phyloP scores from a whole-genome alignment of 2,113 vertebrate species.

The Cavia porcellus region DNA sequence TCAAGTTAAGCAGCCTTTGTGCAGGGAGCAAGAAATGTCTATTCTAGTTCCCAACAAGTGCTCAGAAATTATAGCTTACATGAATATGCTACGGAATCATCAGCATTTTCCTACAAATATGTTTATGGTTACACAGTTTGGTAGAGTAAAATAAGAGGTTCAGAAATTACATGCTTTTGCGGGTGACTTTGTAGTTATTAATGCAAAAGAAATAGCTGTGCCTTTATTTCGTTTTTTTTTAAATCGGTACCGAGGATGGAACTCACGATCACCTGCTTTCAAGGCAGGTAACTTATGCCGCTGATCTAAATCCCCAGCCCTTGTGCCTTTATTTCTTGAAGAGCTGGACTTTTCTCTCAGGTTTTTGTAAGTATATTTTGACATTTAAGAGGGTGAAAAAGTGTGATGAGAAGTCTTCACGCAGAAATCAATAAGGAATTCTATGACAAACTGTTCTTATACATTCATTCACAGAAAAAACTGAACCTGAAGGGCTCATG shows the following conservation, averaged over 20 bases:
- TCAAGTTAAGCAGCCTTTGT: slow-evolving; percentile 1
- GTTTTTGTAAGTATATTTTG: slow-evolving; percentile 44
- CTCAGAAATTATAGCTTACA: not conserved
- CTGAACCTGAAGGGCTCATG: not conserved
- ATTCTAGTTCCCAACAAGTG: not conserved
- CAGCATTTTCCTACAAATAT: not conserved
- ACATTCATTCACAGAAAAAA: not conserved
- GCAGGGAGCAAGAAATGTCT: not conserved
- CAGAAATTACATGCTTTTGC: slow-evolving; percentile 4
- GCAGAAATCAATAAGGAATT: not conserved
- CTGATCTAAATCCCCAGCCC: too few species aligned
- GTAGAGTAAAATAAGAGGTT: not conserved
- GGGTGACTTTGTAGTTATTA: not conserved
- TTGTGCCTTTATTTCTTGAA: not conserved
- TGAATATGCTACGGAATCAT: not conserved
- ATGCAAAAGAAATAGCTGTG: slow-evolving; percentile 35
- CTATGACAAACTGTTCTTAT: not conserved
- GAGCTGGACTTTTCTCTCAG: slow-evolving; percentile 26
- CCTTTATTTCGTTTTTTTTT: not conserved
- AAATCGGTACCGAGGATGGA: too few species aligned
- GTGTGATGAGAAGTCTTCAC: slow-evolving; percentile 16
- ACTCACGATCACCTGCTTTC: too few species aligned
- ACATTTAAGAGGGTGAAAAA: slow-evolving; percentile 51
- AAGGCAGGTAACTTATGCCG: too few species aligned
- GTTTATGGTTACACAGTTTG: not conserved